These are phyloP conservation scores for Drosophila teissieri DNA, from an alignment of 1,140 invertebrate species.

Conservation along the genomic window DNA sequence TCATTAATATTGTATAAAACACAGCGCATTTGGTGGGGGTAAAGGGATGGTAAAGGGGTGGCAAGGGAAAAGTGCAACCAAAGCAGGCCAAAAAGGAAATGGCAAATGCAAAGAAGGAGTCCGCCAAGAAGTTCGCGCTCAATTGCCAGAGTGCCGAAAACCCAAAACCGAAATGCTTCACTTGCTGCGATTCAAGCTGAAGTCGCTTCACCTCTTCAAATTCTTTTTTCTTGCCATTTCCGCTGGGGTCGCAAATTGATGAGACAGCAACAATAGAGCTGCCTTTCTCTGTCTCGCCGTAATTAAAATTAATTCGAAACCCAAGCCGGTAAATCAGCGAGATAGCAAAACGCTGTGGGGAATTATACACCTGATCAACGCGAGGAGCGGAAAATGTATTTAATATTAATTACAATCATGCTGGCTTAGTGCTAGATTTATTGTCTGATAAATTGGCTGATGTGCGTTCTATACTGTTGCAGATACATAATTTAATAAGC, in stretches of 20 bases:
- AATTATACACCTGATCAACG: conserved; percentile 36
- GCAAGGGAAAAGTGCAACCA: conserved; percentile 24
- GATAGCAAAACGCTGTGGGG: conserved; percentile 22
- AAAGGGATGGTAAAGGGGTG: neutral
- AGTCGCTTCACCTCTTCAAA: conserved; percentile 18
- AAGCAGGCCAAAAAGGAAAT: conserved; percentile 42
- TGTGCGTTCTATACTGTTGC: neutral
- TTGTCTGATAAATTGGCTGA: neutral
- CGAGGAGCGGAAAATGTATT: conserved; percentile 15
- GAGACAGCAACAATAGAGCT: conserved; percentile 33
- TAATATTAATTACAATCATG: conserved; percentile 42
- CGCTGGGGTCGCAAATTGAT: conserved; percentile 56
- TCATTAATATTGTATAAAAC: conserved; percentile 82
- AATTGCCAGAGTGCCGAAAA: conserved; percentile 47
- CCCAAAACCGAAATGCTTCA: conserved; percentile 55
- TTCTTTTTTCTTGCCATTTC: conserved; percentile 44
- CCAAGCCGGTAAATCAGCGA: conserved; percentile 60
- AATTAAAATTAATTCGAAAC: conserved; percentile 76
- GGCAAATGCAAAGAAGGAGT: conserved; percentile 20
- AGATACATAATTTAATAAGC: neutral
- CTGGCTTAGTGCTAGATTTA: conserved; percentile 7
- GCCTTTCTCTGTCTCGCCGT: conserved; percentile 22
- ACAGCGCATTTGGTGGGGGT: conserved; percentile 51
- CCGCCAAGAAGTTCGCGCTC: conserved; percentile 49
- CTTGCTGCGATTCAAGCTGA: conserved; percentile 39